phyloP scores from a whole-genome alignment of 2,888 invertebrate genomes.

The Gryllus longicercus region DNA sequence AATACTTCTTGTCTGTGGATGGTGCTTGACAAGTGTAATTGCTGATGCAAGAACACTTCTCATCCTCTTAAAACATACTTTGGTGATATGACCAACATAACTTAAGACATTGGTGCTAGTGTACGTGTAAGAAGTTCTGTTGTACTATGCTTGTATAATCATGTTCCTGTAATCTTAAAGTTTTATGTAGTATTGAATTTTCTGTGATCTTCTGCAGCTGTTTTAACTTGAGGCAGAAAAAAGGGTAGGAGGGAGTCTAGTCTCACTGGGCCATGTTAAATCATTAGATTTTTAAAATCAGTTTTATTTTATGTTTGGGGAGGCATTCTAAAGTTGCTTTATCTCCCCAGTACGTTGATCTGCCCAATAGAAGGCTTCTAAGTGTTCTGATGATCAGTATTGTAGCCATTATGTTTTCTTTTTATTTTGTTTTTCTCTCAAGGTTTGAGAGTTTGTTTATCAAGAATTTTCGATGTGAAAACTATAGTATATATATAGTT shows the following conservation, averaged over 20 bases:
- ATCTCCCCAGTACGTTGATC: neutral
- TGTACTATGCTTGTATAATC: neutral
- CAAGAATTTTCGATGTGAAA: neutral
- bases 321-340: neutral
- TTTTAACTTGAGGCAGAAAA: constrained; percentile 4
- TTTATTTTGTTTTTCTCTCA: neutral
- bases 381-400: neutral
- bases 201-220: neutral
- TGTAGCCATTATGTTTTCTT: neutral
- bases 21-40: neutral
- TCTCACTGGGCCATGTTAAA: neutral
- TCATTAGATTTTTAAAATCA: neutral
- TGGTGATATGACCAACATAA: neutral
- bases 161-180: neutral
- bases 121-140: constrained; percentile 6
- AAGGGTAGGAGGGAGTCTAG: constrained; percentile 1
- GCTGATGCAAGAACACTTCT: neutral
- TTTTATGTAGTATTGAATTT: constrained; percentile 17
- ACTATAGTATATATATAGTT: constrained; percentile 22
- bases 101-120: constrained; percentile 8
- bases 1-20: neutral
- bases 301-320: neutral
- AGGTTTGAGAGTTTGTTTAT: neutral
- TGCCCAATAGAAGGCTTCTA: neutral
- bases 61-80: neutral